Evolutionary conservation across 2,888 invertebrate genomes (phyloP).

Genomic region (Volucella inflata): DNA sequence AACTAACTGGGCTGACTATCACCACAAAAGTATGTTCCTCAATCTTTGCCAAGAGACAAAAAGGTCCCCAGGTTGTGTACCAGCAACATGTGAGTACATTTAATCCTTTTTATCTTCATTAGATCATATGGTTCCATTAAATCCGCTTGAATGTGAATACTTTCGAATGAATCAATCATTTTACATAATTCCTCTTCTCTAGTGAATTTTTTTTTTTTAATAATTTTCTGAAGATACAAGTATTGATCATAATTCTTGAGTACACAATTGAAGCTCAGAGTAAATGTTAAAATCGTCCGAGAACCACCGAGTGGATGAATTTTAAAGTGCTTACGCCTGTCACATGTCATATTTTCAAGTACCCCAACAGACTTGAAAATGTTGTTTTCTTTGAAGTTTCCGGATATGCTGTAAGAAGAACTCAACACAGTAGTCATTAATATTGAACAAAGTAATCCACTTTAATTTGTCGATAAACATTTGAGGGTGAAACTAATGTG

Average conservation of each 20-base stretch:
- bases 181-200: too few relatives aligned
- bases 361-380: slow-evolving; percentile 19
- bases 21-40: too few relatives aligned
- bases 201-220: not conserved
- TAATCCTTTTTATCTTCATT: too few relatives aligned
- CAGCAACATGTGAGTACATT: too few relatives aligned
- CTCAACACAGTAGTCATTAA: slow-evolving; percentile 30
- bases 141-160: too few relatives aligned
- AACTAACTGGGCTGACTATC: too few relatives aligned
- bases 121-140: too few relatives aligned
- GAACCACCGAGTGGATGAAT: slow-evolving; percentile 15
- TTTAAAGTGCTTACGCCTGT: slow-evolving; percentile 22
- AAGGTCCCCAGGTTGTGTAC: too few relatives aligned
- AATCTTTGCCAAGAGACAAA: too few relatives aligned
- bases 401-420: slow-evolving; percentile 18
- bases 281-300: slow-evolving; percentile 13
- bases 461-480: slow-evolving; percentile 9
- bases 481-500: slow-evolving; percentile 9
- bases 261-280: slow-evolving; percentile 35
- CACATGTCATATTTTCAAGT: slow-evolving; percentile 37
- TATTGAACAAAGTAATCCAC: not conserved
- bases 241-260: slow-evolving; percentile 41
- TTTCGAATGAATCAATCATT: too few relatives aligned
- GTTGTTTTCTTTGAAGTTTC: slow-evolving; percentile 44
- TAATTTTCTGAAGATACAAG: not conserved